Evolutionary conservation across 1,140 invertebrate genomes (phyloP), one percentile per base, ranked within the genome.

Genomic region (Anastrepha ludens): DNA sequence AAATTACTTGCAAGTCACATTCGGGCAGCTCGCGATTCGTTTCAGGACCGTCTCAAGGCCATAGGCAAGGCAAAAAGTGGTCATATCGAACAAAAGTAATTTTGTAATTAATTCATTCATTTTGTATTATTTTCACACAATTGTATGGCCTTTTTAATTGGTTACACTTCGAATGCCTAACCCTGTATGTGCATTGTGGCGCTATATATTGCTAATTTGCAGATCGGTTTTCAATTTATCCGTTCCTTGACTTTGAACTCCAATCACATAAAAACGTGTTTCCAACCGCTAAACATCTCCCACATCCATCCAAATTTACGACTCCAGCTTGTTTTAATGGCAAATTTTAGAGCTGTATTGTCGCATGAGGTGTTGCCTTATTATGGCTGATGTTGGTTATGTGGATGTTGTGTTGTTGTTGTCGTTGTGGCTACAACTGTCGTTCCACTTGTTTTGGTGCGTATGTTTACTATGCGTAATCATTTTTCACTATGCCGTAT

Each of bases 401-500:
- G 13, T 74, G 2, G 50, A 55, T 55, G 29, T 29, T 29, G 20
- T 9, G 0, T 81, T 55, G 20, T 55, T 81, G 47, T 81, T 81
- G 47, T 81, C 55, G 15, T 47, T 47, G 47, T 13, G 6, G 17
- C 55, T 81, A 3, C 47, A 44, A 81, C 74, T 81, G 20, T n/a
- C 29, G 74, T n/a, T 81, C 74, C 74, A 81, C 13, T 29, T 81
- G 47, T 55, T 55, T 3, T 29, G 74, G n/a, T 81, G 74, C 67
- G 41, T 74, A 47, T 39, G 13, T 74, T 74, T 47, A 39, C 67
- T 74, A 8, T 50, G 64, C 64, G 29, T 29, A 67, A 67, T 67
- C 17, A 67, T 67, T 67, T 67, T 20, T 39, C 64, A 20, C 64
- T 4, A 8, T 67, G n/a, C 6, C 64, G n/a, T 47, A 2, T 81